These are phyloP conservation scores for Sarcophaga subvicina DNA, from an alignment of 2,888 invertebrate genomes.

Conservation along the genomic window DNA sequence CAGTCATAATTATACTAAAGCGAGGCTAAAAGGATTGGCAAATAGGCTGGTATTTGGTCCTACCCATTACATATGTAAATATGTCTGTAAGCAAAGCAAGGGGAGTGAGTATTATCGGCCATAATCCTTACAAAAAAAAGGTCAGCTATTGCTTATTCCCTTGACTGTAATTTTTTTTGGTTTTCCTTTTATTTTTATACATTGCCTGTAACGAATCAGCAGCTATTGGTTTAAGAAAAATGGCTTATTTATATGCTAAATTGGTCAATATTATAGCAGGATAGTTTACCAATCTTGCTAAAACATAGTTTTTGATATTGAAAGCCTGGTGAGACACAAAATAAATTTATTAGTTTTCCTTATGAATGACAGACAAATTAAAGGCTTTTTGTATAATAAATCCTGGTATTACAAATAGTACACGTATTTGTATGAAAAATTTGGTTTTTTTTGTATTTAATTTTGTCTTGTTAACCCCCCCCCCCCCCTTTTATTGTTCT, in stretches of 20 bases:
- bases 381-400: slow-evolving; percentile 38
- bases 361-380: slow-evolving; percentile 30
- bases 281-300: neutral
- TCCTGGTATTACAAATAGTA: neutral
- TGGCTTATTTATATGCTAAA: slow-evolving; percentile 63
- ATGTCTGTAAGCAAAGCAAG: no score
- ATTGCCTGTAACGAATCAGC: neutral
- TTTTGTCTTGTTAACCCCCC: neutral
- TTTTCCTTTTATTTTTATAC: neutral
- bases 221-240: neutral
- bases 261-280: slow-evolving; percentile 53
- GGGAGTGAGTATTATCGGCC: neutral
- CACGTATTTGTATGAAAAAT: neutral
- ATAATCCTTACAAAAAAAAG: slow-evolving; percentile 37
- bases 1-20: slow-evolving; percentile 60
- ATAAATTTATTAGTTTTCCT: slow-evolving; percentile 41
- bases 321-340: neutral
- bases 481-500: neutral
- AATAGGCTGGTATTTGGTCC: neutral
- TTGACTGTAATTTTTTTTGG: neutral
- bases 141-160: neutral
- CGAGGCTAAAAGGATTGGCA: slow-evolving; percentile 26
- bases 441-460: no score
- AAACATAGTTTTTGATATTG: no score
- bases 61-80: no score